Evolutionary conservation across 2,888 invertebrate genomes (phyloP).

Genomic region (Creontiades dilutus): DNA sequence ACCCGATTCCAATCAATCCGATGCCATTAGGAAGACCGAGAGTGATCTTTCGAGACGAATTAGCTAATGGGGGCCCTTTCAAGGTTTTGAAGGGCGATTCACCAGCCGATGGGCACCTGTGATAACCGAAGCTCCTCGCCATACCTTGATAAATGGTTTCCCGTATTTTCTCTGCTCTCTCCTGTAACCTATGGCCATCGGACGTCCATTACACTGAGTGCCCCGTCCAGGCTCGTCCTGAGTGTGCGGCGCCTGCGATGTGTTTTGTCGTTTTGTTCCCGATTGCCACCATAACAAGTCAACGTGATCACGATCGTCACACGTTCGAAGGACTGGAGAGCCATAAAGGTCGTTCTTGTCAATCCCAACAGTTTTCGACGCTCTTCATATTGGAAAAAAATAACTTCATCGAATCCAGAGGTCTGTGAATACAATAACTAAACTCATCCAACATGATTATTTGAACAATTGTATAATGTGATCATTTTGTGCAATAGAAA

Average conservation of each 20-base stretch:
- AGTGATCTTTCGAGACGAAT: slow-evolving; percentile 34
- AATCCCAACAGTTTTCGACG: no score
- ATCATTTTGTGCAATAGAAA: no score
- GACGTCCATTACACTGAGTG: slow-evolving; percentile 21
- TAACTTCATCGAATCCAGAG: no score
- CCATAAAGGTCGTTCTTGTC: no score
- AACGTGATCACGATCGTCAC: neutral
- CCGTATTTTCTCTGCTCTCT: neutral
- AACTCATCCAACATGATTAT: no score
- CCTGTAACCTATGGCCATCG: neutral
- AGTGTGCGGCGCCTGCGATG: neutral
- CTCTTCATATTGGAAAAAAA: no score
- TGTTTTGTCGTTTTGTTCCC: neutral
- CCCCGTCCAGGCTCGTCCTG: neutral
- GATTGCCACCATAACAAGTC: neutral
- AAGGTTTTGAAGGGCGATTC: neutral
- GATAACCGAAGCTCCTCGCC: slow-evolving; percentile 19
- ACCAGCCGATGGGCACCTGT: slow-evolving; percentile 28
- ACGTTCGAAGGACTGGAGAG: neutral
- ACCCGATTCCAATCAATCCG: neutral
- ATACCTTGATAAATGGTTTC: slow-evolving; percentile 50
- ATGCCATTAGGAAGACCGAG: slow-evolving; percentile 1
- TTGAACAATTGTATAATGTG: no score
- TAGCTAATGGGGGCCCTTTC: slow-evolving; percentile 37
- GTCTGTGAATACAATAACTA: no score